Evolutionary conservation across 1,140 invertebrate species (phyloP).

Genomic region (Cydia fagiglandana): DNA sequence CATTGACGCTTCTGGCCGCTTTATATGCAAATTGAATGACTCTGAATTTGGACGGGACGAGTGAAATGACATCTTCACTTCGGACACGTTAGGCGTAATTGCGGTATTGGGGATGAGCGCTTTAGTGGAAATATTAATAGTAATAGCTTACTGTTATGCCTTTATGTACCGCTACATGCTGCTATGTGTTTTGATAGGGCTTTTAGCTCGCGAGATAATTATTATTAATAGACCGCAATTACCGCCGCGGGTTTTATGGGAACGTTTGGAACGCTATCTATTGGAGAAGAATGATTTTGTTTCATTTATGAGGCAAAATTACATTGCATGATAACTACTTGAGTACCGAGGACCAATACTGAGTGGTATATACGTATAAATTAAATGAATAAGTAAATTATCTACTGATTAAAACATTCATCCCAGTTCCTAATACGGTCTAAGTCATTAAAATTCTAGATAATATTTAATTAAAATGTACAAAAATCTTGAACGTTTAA

Average conservation of each 20-base stretch:
- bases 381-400: too few relatives aligned
- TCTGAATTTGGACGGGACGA: constrained; percentile 53
- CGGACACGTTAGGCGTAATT: constrained; percentile 50
- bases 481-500: too few relatives aligned
- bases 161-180: constrained; percentile 3
- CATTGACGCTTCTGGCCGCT: constrained; percentile 49
- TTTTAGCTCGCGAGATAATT: constrained; percentile 8
- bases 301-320: background rate
- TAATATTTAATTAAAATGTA: too few relatives aligned
- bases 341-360: too few relatives aligned
- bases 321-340: background rate
- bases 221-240: constrained; percentile 21
- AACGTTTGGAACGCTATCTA: background rate
- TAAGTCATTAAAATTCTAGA: too few relatives aligned
- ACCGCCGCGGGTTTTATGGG: background rate
- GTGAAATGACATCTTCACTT: constrained; percentile 61
- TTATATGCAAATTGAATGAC: constrained; percentile 70
- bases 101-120: constrained; percentile 25
- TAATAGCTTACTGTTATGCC: constrained; percentile 2
- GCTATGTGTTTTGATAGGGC: constrained; percentile 7
- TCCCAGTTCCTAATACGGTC: too few relatives aligned
- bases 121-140: constrained; percentile 24
- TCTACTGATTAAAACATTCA: too few relatives aligned
- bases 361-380: too few relatives aligned
- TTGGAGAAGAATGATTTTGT: background rate